Evolutionary conservation across 2,797 vertebrate species (phyloP).

Genomic region (Hypotaenidia okinawae): DNA sequence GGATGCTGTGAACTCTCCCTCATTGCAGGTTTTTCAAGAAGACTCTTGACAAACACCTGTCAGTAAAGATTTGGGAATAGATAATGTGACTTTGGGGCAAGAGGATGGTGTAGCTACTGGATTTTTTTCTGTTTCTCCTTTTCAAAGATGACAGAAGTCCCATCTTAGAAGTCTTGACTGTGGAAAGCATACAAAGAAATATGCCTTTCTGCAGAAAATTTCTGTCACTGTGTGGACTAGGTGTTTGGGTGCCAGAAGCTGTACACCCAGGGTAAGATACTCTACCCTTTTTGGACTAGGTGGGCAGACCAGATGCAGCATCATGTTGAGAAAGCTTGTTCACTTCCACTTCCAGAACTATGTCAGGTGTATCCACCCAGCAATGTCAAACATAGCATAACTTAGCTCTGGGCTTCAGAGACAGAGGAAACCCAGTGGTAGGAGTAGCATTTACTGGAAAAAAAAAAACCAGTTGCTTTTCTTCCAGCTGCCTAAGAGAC

Average conservation of each 20-base stretch:
- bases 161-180: background rate
- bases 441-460: background rate
- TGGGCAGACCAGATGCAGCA: background rate
- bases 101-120: background rate
- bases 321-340: background rate
- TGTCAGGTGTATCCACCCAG: background rate
- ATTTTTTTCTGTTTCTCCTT: background rate
- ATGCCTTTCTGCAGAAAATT: background rate
- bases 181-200: background rate
- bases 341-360: background rate
- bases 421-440: background rate
- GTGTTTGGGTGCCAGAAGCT: background rate
- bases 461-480: background rate
- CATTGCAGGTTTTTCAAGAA: background rate
- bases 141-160: background rate
- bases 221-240: background rate
- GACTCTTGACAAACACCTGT: background rate
- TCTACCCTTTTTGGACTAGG: background rate
- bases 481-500: background rate
- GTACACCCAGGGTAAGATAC: rapidly evolving
- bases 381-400: background rate
- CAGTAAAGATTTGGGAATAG: background rate
- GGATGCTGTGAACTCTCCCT: background rate
- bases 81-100: background rate
- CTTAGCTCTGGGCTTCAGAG: background rate